Evolutionary conservation across 2,113 vertebrate genomes (phyloP).

Genomic region (Clinocottus analis): DNA sequence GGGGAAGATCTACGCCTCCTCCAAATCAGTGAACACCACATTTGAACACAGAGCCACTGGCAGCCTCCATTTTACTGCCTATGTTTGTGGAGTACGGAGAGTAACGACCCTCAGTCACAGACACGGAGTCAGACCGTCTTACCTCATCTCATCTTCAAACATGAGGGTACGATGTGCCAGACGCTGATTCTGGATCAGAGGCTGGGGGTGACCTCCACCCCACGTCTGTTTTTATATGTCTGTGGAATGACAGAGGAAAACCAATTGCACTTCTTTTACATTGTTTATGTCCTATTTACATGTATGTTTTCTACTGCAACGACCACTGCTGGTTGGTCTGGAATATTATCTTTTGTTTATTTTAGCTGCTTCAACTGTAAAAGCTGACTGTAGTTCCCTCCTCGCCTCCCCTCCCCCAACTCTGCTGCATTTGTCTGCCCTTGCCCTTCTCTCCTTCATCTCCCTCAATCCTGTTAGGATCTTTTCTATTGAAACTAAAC

Average conservation of each 20-base stretch:
- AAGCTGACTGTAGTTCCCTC: conserved; percentile 57
- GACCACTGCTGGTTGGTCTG: conserved; percentile 66
- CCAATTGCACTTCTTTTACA: conserved; percentile 80
- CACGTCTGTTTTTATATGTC: conserved; percentile 61
- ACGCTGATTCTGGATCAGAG: conserved; percentile 47
- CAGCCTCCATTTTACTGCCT: conserved; percentile 59
- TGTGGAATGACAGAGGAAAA: conserved; percentile 66
- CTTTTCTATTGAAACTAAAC: conserved; percentile 48
- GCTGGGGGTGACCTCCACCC: conserved; percentile 50
- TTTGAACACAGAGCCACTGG: conserved; percentile 58
- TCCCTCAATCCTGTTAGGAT: conserved; percentile 53
- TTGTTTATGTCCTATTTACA: conserved; percentile 56
- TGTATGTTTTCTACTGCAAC: conserved; percentile 77
- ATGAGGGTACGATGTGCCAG: conserved; percentile 2
- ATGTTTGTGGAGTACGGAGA: conserved; percentile 30
- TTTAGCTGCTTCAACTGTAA: conserved; percentile 70
- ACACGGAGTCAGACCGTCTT: conserved; percentile 23
- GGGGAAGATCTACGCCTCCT: conserved; percentile 3
- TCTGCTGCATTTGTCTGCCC: conserved; percentile 57
- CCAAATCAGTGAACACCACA: conserved; percentile 44
- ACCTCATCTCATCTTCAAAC: conserved; percentile 3
- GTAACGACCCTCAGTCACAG: conserved; percentile 25
- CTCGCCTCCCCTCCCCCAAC: conserved; percentile 25
- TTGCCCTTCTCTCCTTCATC: conserved; percentile 52
- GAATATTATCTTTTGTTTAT: conserved; percentile 66